Evolutionary conservation across 2,113 vertebrate genomes (phyloP), one percentile per base, ranked within the genome.

Genomic region (Plotosus lineatus): DNA sequence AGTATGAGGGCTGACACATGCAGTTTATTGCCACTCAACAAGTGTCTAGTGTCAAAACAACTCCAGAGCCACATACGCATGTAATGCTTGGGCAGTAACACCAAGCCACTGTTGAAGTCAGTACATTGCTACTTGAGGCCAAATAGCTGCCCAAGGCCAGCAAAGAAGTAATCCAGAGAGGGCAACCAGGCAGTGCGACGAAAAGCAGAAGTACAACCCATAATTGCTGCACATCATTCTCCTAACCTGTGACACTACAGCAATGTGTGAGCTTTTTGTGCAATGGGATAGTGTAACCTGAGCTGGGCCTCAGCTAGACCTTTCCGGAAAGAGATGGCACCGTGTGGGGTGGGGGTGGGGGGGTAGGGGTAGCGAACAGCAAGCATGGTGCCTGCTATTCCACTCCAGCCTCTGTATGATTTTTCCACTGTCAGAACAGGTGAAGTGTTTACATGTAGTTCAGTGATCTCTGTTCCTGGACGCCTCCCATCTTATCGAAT

Each of bases 21-120:
- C 11, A 46, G 88, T 89, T 90, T 88, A 88, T 86, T 84, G 75
- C 82, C 82, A 84, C 87, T 87, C 84, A 79, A 85, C 87, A 89
- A 87, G 91, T 91, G 87, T 92, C 91, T 83, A 60, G 85, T 93
- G 88, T 92, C 92, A 92, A 93, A 93, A 93, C 92, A 92, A 90
- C 82, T 78, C 88, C 82, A 3, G 75, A 88, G 87, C 79, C 85
- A 55, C 85, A 76, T 85, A 74, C 69, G 36, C 75, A 75, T 53
- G 61, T 79, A 88, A 88, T 84, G 82, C 82, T 81, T 55, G 65
- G 44, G 21, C 56, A 21, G 31, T 77, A 76, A 87, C 90, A 84
- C 85, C 69, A 87, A 89, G 86, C 90, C 86, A 84, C 86, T 87
- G 86, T 69, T 73, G 84, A 89, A 90, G 85, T 90, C 88, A 75